Evolutionary conservation across 2,888 invertebrate genomes (phyloP).

Genomic region (Zaprionus obscuricornis): DNA sequence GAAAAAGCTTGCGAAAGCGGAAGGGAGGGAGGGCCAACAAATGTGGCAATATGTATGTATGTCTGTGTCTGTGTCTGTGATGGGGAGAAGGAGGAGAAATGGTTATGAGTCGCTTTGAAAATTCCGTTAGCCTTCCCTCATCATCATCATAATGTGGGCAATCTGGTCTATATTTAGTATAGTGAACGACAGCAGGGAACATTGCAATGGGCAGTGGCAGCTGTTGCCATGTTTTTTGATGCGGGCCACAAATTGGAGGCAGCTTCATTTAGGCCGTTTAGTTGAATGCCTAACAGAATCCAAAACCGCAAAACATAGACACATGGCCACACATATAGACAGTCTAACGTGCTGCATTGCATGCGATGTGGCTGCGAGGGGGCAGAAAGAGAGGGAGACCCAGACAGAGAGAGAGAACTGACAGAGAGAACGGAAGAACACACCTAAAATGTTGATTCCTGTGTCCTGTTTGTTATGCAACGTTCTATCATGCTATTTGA

Average conservation of each 20-base stretch:
- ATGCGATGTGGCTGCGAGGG: too few relatives aligned
- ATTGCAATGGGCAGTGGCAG: slow-evolving; percentile 46
- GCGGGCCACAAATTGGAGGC: slow-evolving; percentile 20
- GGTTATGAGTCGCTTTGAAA: slow-evolving; percentile 56
- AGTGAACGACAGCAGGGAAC: slow-evolving; percentile 32
- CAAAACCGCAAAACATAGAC: too few relatives aligned
- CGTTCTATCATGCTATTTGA: too few relatives aligned
- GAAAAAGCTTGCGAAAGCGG: slow-evolving; percentile 4
- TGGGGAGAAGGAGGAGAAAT: slow-evolving; percentile 48
- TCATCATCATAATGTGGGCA: slow-evolving; percentile 69
- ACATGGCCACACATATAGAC: too few relatives aligned
- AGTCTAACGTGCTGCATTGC: too few relatives aligned
- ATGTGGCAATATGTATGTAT: too few relatives aligned
- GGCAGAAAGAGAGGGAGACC: slow-evolving; percentile 1
- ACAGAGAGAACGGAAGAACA: too few relatives aligned
- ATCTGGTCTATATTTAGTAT: slow-evolving; percentile 76
- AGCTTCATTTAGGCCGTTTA: slow-evolving; percentile 45
- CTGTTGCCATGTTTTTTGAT: slow-evolving; percentile 42
- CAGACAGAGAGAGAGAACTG: slow-evolving; percentile 1
- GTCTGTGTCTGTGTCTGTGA: too few relatives aligned
- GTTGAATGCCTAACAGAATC: slow-evolving; percentile 24
- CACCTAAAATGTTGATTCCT: too few relatives aligned
- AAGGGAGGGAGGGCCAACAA: not conserved
- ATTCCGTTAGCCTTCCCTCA: slow-evolving; percentile 38
- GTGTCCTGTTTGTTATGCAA: too few relatives aligned